Conservation (phyloP, 2,113 vertebrate genomes). For the Columba janthina region DNA sequence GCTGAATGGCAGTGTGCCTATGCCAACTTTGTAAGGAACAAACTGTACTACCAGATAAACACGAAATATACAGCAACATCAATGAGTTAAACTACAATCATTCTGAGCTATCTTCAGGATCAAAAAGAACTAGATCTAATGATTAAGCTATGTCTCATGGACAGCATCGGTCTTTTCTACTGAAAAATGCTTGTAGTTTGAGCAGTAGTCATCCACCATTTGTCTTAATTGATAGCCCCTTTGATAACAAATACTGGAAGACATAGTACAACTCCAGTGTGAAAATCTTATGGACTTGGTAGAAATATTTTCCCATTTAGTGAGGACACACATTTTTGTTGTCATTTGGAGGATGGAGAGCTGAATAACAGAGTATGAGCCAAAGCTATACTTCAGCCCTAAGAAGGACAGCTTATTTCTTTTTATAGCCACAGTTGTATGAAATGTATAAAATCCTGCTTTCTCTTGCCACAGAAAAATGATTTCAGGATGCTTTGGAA, state of each 20-base stretch:
- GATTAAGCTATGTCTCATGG: not conserved
- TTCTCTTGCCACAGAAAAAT: not conserved
- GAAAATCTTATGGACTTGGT: not conserved
- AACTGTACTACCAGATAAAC: not conserved
- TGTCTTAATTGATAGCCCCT: not conserved
- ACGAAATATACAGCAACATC: not conserved
- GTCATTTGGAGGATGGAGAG: not conserved
- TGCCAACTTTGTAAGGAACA: not conserved
- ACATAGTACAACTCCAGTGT: not conserved
- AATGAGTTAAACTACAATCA: not conserved
- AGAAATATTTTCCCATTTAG: not conserved
- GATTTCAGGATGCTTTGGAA: not conserved
- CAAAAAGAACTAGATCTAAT: not conserved
- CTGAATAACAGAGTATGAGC: not conserved
- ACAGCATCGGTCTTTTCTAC: not conserved
- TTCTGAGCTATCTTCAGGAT: not conserved
- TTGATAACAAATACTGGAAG: not conserved
- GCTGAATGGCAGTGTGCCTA: not conserved
- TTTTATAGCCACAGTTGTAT: not conserved
- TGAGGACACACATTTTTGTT: not conserved
- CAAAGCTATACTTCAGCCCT: not conserved
- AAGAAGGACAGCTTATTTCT: not conserved
- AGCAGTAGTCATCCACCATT: not conserved
- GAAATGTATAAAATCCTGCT: not conserved
- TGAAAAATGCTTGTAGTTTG: not conserved